Evolutionary conservation across 2,113 vertebrate genomes (phyloP), one percentile per base, ranked within the genome.

Genomic region (Polyodon spathula): DNA sequence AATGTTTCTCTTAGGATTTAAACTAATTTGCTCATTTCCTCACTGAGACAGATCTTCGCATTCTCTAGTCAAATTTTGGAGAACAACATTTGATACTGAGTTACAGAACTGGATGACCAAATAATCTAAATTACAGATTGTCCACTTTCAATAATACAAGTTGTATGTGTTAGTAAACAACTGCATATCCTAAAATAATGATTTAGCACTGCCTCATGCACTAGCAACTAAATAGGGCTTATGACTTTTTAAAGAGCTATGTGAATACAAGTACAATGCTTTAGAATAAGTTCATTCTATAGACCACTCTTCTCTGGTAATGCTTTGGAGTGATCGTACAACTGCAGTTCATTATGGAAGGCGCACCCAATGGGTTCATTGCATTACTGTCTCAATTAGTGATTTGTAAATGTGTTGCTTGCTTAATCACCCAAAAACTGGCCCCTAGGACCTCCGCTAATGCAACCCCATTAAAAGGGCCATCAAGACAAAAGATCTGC

Each of bases 381-480:
- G 67, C 80, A 80, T 77, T 66, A 75, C 64, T 75, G 66, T 75
- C 78, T 83, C 84, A 86, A 84, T 84, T 88, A 83, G 76, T 78
- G 71, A 83, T 70, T 76, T 81, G 77, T 85, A 85, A 84, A 84
- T 85, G 76, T 84, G 75, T 78, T 78, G 82, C 77, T 87, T 83
- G 76, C 75, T 85, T 88, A 87, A 86, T 84, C 75, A 82, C 70
- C 74, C 81, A 54, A 73, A 84, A 85, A 81, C 73, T 75, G 81
- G 80, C 80, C 79, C 69, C 61, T 73, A 81, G 75, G 71, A 84
- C 67, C 63, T 57, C 15, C 59, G 73, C 65, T 82, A 86, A 86
- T 76, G 80, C 75, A 73, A 76, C 73, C 70, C 84, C 74, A 84
- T 81, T 85, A 80, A 81, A 79, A 75, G 76, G 73, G 71, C 73